Conservation (phyloP, 2,113 vertebrate species). For the Psilopsiagon aurifrons region DNA sequence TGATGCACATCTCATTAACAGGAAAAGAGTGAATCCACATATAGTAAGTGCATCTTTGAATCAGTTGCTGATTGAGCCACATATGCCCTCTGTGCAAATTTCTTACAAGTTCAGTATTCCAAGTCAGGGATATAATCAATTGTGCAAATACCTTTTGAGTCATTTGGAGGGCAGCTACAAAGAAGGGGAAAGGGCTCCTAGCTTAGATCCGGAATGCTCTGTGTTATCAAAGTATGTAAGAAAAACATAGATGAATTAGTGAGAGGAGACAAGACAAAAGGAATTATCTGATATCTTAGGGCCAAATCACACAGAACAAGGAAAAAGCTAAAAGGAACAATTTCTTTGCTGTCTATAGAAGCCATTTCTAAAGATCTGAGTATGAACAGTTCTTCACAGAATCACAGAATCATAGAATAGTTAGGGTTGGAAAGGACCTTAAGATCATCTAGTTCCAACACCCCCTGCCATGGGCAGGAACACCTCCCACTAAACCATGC, state of each 20-base stretch:
- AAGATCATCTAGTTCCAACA: no score
- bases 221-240: not conserved
- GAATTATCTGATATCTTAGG: not conserved
- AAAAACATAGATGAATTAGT: not conserved
- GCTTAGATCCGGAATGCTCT: not conserved
- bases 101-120: not conserved
- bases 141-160: not conserved
- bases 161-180: not conserved
- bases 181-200: not conserved
- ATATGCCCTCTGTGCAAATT: not conserved
- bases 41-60: not conserved
- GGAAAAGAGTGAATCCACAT: not conserved
- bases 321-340: not conserved
- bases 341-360: not conserved
- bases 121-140: not conserved
- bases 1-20: not conserved
- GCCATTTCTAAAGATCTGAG: not conserved
- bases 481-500: no score
- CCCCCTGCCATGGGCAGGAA: no score
- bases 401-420: no score
- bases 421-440: no score
- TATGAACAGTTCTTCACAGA: not conserved
- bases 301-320: not conserved
- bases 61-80: not conserved
- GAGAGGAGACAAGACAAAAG: not conserved